phyloP scores from a whole-genome alignment of 2,888 invertebrate genomes.

The Gymnocheta viridis region DNA sequence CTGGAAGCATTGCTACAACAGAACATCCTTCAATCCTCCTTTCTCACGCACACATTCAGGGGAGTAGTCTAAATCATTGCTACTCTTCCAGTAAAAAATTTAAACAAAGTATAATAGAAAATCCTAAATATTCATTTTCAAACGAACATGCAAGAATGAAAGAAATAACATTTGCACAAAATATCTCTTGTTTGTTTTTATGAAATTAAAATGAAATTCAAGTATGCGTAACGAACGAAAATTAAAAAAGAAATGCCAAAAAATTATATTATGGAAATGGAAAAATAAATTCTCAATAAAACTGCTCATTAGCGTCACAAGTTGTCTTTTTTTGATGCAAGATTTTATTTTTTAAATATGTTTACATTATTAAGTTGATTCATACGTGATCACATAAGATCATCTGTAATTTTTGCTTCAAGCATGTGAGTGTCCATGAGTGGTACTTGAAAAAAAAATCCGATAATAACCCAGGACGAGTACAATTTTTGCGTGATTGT shows the following conservation, averaged over 20 bases:
- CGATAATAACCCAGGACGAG: too few relatives aligned
- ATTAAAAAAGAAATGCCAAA: background rate
- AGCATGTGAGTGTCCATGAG: too few relatives aligned
- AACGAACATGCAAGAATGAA: background rate
- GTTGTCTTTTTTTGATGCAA: background rate
- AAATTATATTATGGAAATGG: background rate
- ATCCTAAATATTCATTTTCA: slow-evolving; percentile 19
- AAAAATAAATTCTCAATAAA: slow-evolving; percentile 1
- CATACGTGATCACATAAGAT: too few relatives aligned
- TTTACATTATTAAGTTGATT: too few relatives aligned
- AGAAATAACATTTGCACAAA: slow-evolving; percentile 32
- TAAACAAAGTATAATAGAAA: background rate
- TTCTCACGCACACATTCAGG: background rate
- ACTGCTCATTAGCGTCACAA: background rate
- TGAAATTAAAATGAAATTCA: slow-evolving; percentile 60
- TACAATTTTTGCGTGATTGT: too few relatives aligned
- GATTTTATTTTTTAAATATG: slow-evolving; percentile 10
- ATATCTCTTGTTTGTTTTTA: slow-evolving; percentile 42
- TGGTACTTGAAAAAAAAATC: too few relatives aligned
- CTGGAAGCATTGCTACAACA: background rate
- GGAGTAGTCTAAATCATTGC: background rate
- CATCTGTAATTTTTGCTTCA: too few relatives aligned
- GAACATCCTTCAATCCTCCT: background rate
- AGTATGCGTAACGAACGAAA: slow-evolving; percentile 58
- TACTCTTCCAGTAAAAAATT: background rate